Evolutionary conservation across 2,888 invertebrate species (phyloP).

Genomic region (Dorcus hopei): DNA sequence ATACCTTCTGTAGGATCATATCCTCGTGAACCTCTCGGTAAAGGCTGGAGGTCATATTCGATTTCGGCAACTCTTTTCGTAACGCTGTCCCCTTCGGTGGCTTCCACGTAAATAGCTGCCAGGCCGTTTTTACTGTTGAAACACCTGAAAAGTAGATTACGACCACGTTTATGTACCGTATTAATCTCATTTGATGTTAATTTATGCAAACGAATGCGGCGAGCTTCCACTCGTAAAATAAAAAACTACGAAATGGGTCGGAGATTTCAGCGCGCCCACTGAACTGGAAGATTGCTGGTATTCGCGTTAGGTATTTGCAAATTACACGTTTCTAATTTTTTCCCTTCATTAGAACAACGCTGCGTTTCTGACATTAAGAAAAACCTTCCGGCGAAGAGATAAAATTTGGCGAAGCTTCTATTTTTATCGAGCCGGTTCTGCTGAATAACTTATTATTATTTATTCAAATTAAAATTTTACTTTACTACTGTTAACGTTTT

Average conservation of each 20-base stretch:
- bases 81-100: slow-evolving; percentile 51
- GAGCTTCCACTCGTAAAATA: slow-evolving; percentile 7
- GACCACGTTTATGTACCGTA: no score
- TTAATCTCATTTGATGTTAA: no score
- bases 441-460: not conserved
- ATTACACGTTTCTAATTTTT: no score
- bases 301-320: no score
- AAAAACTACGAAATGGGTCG: not conserved
- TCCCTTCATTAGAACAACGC: no score
- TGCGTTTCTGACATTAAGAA: no score
- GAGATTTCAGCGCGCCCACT: not conserved
- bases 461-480: no score
- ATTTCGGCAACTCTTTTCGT: slow-evolving; percentile 58
- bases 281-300: no score
- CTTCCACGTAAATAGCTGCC: slow-evolving; percentile 66
- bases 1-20: slow-evolving; percentile 61
- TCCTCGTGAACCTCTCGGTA: slow-evolving; percentile 50
- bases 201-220: no score
- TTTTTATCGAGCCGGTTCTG: not conserved
- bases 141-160: slow-evolving; percentile 47
- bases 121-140: slow-evolving; percentile 63
- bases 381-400: no score
- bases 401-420: no score
- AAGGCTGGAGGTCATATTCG: slow-evolving; percentile 67
- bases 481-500: no score